These are phyloP conservation scores for Geopemphigus sp. DNA, from an alignment of 1,140 invertebrate species.

Conservation along the genomic window DNA sequence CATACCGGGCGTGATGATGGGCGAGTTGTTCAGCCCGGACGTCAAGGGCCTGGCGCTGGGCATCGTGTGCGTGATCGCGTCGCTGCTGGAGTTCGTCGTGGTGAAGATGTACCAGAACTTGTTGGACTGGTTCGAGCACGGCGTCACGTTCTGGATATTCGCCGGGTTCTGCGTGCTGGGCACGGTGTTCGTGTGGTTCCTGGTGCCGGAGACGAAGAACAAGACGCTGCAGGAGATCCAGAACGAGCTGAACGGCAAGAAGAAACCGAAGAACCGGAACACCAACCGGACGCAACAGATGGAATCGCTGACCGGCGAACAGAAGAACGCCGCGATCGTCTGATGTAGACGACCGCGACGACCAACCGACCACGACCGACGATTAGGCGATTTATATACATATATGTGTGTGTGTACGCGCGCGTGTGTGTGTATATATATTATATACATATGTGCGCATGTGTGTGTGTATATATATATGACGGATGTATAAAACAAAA, in stretches of 20 bases:
- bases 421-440: background rate
- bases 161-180: slow-evolving; percentile 66
- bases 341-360: background rate
- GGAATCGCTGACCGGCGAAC: slow-evolving; percentile 24
- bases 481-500: background rate
- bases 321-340: slow-evolving; percentile 25
- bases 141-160: slow-evolving; percentile 79
- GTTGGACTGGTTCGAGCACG: slow-evolving; percentile 62
- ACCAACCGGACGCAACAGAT: slow-evolving; percentile 1
- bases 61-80: slow-evolving; percentile 64
- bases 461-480: background rate
- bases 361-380: no score
- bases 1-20: slow-evolving; percentile 77
- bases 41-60: slow-evolving; percentile 74
- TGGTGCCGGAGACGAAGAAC: slow-evolving; percentile 80
- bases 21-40: slow-evolving; percentile 70
- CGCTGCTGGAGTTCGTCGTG: slow-evolving; percentile 75
- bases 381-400: background rate
- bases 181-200: slow-evolving; percentile 60
- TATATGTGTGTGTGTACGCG: background rate
- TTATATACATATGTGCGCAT: background rate
- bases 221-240: slow-evolving; percentile 75
- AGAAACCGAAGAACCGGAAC: slow-evolving; percentile 48
- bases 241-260: slow-evolving; percentile 60
- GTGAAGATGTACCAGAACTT: slow-evolving; percentile 72